phyloP scores from a whole-genome alignment of 1,140 invertebrate genomes.

The Diorhabda sublineata region DNA sequence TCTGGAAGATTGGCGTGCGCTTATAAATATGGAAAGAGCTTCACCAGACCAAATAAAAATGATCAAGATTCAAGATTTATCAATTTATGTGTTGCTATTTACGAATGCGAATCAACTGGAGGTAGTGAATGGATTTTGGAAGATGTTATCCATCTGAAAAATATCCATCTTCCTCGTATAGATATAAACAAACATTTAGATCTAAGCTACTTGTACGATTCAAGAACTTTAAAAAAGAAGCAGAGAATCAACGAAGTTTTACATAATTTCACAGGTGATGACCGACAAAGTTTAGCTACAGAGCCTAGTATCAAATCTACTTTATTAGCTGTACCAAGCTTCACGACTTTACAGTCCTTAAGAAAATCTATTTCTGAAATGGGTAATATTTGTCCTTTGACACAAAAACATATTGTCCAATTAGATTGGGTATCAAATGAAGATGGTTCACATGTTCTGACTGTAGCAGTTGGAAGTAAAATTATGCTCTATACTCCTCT shows the following conservation, averaged over 20 bases:
- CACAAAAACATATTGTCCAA: conserved; percentile 85
- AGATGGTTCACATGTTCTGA: conserved; percentile 96
- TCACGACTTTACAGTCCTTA: conserved; percentile 85
- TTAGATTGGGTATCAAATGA: conserved; percentile 99
- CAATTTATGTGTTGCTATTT: conserved; percentile 94
- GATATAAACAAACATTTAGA: conserved; percentile 76
- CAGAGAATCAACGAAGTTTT: conserved; percentile 69
- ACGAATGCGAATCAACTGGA: conserved; percentile 98
- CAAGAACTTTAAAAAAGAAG: conserved; percentile 73
- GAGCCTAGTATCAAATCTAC: conserved; percentile 65
- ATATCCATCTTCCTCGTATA: conserved; percentile 78
- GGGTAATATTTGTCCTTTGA: conserved; percentile 82
- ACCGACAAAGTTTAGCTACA: conserved; percentile 55
- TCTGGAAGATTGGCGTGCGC: conserved; percentile 95
- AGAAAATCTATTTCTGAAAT: conserved; percentile 86
- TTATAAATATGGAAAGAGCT: conserved; percentile 86
- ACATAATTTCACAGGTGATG: conserved; percentile 57
- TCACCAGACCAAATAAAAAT: conserved; percentile 70
- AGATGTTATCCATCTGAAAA: conserved; percentile 88
- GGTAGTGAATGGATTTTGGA: conserved; percentile 99
- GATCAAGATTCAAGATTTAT: conserved; percentile 83
- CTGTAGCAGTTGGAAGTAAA: conserved; percentile 93
- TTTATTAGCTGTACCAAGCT: conserved; percentile 84
- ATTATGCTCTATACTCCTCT: conserved; percentile 80
- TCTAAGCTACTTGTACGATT: conserved; percentile 77